Evolutionary conservation across 1,140 invertebrate genomes (phyloP), one percentile per base, ranked within the genome.

Genomic region (Habropoda laboriosa): DNA sequence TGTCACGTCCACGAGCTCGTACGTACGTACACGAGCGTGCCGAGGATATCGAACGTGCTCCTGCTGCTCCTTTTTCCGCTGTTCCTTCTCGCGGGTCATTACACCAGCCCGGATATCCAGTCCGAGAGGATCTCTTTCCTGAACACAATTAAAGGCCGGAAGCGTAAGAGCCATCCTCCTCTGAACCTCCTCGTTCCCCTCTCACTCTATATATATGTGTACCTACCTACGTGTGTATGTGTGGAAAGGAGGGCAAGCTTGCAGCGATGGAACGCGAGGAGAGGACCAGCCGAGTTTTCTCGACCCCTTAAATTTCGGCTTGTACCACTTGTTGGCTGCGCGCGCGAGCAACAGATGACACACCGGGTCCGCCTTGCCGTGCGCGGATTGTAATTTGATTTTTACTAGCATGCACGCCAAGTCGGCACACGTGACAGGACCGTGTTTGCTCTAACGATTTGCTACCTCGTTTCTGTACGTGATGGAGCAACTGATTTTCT

Each of bases 281-380:
- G 35, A 70, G 64, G 55, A 55, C 51, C 55, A 81, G 55, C 67
- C 74, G 78, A 81, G 79, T 85, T 86, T 85, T 85, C 84, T 86
- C 87, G 82, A 85, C 83, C 87, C 87, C 89, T 89, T 90, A 90
- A 90, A 89, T 90, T 90, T 90, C 84, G 85, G 82, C 79, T 79
- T 81, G 88, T 87, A 88, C 90, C 90, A 91, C 90, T 91, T 91
- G 90, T 91, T 91, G 90, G 90, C 80, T 80, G 75, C 72, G 80
- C 86, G 83, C 86, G 81, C 80, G 84, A 87, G 89, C 90, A 91
- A 91, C 90, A 91, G 90, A 91, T 91, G 89, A 89, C 86, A 89
- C 86, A 79, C 81, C 76, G 67, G 16, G n/a, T n/a, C 24, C 68
- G 71, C 32, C 35, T 38, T 38, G 53, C 18, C 24, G 10, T 4